Percentiles rank a stretch among this genome's conserved stretches.
phyloP scores from a whole-genome alignment of 2,797 vertebrate genomes.

The Brachyalestes nurse region DNA sequence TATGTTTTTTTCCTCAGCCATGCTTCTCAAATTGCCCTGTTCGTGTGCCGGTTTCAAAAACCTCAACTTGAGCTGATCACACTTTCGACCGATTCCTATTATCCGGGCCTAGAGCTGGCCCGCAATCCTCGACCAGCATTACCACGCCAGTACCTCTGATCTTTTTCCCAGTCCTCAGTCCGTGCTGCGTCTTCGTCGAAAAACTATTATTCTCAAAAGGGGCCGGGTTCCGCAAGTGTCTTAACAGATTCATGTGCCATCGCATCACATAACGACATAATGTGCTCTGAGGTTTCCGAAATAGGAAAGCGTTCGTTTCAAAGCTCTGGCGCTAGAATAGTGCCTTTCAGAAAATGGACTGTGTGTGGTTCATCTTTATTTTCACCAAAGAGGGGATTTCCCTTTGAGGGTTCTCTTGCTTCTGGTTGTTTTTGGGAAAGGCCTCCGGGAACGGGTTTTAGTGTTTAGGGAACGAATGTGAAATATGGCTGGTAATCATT shows the following conservation, averaged over 20 bases:
- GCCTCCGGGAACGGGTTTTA: conserved; percentile 8
- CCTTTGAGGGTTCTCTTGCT: conserved; percentile 5
- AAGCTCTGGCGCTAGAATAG: conserved; percentile 4
- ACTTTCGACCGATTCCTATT: background rate
- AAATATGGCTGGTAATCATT: conserved; percentile 26
- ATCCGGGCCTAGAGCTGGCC: background rate
- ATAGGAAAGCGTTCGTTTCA: conserved; percentile 10
- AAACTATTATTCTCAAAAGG: conserved; percentile 24
- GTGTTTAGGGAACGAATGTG: conserved; percentile 13
- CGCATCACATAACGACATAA: conserved; percentile 32
- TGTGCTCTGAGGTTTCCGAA: conserved; percentile 25
- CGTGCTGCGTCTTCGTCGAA: conserved; percentile 11
- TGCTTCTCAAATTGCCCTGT: background rate
- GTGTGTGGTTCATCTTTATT: conserved; percentile 19
- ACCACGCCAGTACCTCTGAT: background rate
- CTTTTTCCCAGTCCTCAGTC: conserved; percentile 11
- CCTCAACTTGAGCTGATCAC: background rate
- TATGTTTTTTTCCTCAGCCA: background rate
- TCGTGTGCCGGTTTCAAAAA: background rate
- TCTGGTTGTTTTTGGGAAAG: conserved; percentile 24
- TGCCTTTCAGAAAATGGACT: conserved; percentile 18
- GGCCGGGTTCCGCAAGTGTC: background rate
- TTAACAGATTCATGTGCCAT: conserved; percentile 16
- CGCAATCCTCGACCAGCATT: background rate
- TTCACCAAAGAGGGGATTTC: conserved; percentile 34